Conservation (phyloP, 2,797 vertebrate species). For the Spinibarbus caldwelli region DNA sequence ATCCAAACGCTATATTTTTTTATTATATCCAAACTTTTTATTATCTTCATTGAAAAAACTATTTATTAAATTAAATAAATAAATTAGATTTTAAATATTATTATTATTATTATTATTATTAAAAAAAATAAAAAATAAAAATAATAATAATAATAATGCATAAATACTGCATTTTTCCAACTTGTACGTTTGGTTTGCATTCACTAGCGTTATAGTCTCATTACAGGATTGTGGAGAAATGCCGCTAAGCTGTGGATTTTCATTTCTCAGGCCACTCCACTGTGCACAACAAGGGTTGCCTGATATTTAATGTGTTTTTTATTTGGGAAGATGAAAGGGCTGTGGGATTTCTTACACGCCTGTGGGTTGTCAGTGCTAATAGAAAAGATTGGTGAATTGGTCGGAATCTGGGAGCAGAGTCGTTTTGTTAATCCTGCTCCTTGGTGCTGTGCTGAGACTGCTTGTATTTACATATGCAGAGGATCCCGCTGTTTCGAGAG, state of each 20-base stretch:
- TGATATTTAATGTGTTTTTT: constrained; percentile 66
- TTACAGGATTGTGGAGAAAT: constrained; percentile 30
- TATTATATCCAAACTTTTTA: background rate
- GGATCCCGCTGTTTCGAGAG: constrained; percentile 89
- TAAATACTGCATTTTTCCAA: background rate
- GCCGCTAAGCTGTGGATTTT: constrained; percentile 10
- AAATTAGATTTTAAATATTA: too few relatives aligned
- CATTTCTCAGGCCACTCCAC: constrained; percentile 40
- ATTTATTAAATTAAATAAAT: background rate
- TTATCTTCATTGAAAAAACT: background rate
- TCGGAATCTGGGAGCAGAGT: constrained; percentile 76
- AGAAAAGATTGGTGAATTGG: constrained; percentile 80
- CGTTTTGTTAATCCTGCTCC: constrained; percentile 83
- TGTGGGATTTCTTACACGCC: constrained; percentile 66
- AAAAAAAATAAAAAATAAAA: too few relatives aligned
- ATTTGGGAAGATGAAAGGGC: constrained; percentile 64
- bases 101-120: too few relatives aligned
- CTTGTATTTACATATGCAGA: constrained; percentile 90
- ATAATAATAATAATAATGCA: background rate
- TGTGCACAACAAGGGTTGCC: constrained; percentile 62
- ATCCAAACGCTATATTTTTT: too few relatives aligned
- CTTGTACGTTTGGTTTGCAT: background rate
- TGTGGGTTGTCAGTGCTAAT: constrained; percentile 76
- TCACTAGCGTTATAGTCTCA: background rate
- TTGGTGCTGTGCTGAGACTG: constrained; percentile 81